Conservation (phyloP, 2,797 vertebrate genomes). For the Agapornis canus region DNA sequence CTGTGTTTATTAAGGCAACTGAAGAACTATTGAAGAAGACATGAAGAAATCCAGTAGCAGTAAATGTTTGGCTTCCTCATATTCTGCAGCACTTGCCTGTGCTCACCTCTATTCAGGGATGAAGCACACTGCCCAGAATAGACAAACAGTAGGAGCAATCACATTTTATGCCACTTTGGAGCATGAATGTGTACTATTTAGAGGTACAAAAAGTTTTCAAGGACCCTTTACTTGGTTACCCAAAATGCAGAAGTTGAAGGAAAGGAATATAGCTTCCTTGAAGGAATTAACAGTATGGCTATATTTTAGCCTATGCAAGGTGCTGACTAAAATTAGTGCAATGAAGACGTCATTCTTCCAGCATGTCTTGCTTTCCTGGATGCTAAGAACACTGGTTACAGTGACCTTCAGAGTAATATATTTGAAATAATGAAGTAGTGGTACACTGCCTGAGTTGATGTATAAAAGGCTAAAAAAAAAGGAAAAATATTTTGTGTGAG, state of each 20-base stretch:
- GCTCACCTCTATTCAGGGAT: background rate
- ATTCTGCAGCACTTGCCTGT: background rate
- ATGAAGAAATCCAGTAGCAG: background rate
- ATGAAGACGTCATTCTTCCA: background rate
- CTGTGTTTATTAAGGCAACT: background rate
- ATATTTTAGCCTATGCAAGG: background rate
- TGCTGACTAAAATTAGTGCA: background rate
- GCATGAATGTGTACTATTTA: background rate
- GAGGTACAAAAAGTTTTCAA: background rate
- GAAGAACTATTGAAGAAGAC: background rate
- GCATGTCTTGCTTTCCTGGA: background rate
- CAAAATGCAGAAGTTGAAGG: background rate
- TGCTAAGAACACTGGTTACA: background rate
- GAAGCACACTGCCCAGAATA: background rate
- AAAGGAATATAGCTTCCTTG: background rate
- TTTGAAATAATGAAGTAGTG: background rate
- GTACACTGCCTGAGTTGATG: background rate
- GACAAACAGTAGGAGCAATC: background rate
- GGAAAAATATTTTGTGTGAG: background rate
- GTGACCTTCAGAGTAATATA: background rate
- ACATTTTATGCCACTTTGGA: background rate
- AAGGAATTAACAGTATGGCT: background rate
- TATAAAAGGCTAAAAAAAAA: background rate
- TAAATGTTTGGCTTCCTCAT: background rate
- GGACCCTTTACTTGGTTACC: background rate